These are phyloP conservation scores for Strix aluco DNA, from an alignment of 2,113 vertebrate genomes.

Conservation along the genomic window DNA sequence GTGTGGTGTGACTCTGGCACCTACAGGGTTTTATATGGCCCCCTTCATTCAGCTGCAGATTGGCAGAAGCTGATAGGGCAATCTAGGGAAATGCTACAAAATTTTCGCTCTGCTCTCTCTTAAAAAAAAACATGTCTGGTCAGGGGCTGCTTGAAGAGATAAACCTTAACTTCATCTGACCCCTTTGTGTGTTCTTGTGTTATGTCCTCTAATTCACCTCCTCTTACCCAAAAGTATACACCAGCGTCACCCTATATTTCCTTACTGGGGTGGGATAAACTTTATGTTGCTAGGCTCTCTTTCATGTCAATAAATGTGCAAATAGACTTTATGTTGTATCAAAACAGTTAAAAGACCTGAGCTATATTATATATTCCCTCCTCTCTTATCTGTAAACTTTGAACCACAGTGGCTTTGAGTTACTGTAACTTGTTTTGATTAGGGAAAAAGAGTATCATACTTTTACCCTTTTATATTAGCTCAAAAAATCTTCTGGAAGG, in stretches of 20 bases:
- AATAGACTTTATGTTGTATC: neutral
- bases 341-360: neutral
- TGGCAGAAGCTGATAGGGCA: neutral
- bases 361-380: neutral
- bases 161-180: neutral
- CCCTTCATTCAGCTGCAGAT: neutral
- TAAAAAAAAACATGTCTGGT: neutral
- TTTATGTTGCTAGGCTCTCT: neutral
- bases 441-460: neutral
- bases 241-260: accelerated
- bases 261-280: neutral
- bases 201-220: neutral
- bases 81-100: neutral
- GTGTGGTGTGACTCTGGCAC: accelerated
- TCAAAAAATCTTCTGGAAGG: neutral
- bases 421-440: neutral
- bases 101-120: neutral
- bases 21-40: neutral
- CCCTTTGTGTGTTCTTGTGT: neutral
- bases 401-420: neutral
- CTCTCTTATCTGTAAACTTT: neutral
- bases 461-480: neutral
- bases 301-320: neutral
- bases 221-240: neutral
- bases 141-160: neutral